A percentile compares a stretch with the other conserved stretches of the same genome.
These are phyloP conservation scores for Meles meles DNA, from an alignment of 2,113 vertebrate genomes.

Conservation along the genomic window DNA sequence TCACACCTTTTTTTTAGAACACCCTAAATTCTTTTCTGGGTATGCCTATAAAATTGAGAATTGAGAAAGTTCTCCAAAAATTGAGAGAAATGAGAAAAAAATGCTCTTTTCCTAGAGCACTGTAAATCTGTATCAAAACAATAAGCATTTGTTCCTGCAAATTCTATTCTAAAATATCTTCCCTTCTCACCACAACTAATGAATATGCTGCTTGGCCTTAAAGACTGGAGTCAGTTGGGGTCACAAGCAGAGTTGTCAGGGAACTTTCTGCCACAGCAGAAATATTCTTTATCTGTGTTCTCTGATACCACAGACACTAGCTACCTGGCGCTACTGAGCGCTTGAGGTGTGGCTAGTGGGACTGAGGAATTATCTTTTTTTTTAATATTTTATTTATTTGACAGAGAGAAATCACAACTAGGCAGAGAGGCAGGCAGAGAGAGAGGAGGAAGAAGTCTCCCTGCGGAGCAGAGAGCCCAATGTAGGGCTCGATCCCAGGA, in stretches of 20 bases:
- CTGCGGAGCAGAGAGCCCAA: too few species aligned
- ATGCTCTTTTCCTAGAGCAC: background rate
- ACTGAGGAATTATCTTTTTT: background rate
- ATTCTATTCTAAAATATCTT: conserved; percentile 17
- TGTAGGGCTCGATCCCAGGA: too few species aligned
- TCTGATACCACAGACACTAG: background rate
- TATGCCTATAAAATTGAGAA: background rate
- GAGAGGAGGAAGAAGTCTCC: too few species aligned
- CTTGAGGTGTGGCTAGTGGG: background rate
- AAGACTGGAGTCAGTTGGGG: background rate
- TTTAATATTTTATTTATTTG: too few species aligned
- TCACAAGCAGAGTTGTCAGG: background rate
- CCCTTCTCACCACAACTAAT: background rate
- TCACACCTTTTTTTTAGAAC: background rate
- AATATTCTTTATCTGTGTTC: background rate
- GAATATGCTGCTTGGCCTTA: conserved; percentile 3
- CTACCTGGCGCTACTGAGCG: background rate
- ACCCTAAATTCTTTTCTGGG: conserved; percentile 22
- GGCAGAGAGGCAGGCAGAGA: too few species aligned
- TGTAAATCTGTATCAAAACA: background rate
- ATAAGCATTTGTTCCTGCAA: background rate
- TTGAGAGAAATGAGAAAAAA: background rate
- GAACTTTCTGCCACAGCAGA: background rate
- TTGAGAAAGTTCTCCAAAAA: background rate
- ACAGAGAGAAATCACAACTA: too few species aligned